Percentiles rank a stretch among this genome's conserved stretches.
Evolutionary conservation across 2,888 invertebrate genomes (phyloP).

Genomic region (Brenthis hecate): DNA sequence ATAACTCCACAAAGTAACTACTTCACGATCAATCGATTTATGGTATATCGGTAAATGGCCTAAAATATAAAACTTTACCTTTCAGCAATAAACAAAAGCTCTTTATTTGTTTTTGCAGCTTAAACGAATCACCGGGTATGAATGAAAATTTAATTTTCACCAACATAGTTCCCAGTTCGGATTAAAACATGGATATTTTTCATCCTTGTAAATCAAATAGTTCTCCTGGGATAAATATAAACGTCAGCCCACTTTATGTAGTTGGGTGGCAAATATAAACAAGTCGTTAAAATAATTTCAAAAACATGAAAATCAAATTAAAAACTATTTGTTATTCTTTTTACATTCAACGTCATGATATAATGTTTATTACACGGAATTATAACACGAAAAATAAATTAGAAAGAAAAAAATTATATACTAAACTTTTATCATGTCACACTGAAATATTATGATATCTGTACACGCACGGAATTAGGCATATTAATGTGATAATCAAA

Average conservation of each 20-base stretch:
- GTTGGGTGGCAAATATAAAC: constrained; percentile 25
- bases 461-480: too few relatives aligned
- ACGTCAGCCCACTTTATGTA: constrained; percentile 20
- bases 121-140: constrained; percentile 43
- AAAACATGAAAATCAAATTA: constrained; percentile 32
- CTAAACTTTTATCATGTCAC: constrained; percentile 13
- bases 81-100: constrained; percentile 42
- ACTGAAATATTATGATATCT: constrained; percentile 6
- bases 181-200: constrained; percentile 37
- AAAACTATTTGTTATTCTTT: constrained; percentile 25
- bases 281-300: constrained; percentile 25
- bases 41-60: neutral
- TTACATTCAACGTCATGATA: constrained; percentile 15
- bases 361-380: constrained; percentile 26
- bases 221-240: constrained; percentile 32
- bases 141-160: constrained; percentile 42
- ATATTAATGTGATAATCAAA: neutral
- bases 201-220: constrained; percentile 39
- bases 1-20: neutral
- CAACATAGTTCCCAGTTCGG: constrained; percentile 22
- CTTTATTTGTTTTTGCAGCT: constrained; percentile 49
- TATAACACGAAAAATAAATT: constrained; percentile 22
- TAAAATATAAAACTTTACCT: constrained; percentile 6
- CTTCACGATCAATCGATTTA: neutral
- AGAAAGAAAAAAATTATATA: constrained; percentile 15